phyloP scores from a whole-genome alignment of 2,797 vertebrate genomes.

The Alfaro cultratus region DNA sequence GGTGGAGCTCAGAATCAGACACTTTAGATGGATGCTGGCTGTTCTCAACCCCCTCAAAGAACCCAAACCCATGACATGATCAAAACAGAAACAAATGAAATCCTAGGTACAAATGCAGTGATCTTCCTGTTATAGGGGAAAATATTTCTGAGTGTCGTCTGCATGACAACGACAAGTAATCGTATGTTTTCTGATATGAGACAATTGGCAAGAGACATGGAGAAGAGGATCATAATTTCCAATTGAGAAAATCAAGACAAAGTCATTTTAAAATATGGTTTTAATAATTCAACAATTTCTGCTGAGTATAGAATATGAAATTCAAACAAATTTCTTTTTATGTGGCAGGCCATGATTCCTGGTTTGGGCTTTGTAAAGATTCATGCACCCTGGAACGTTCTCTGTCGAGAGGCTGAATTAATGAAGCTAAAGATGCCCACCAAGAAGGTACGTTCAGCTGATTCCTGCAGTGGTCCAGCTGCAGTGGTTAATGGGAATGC shows the following conservation, averaged over 20 bases:
- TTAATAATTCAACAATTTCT: background rate
- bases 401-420: conserved; percentile 96
- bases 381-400: conserved; percentile 92
- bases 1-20: too few relatives aligned
- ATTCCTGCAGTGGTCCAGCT: background rate
- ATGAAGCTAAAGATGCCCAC: conserved; percentile 98
- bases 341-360: conserved; percentile 86
- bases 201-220: background rate
- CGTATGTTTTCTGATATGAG: background rate
- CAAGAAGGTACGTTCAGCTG: conserved; percentile 84
- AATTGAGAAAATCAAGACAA: background rate
- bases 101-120: background rate
- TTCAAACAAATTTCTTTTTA: background rate
- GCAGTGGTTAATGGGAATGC: background rate
- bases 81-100: too few relatives aligned
- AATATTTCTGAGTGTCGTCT: background rate
- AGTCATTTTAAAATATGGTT: background rate
- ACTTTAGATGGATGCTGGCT: too few relatives aligned
- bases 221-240: background rate
- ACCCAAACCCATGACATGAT: too few relatives aligned
- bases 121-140: background rate
- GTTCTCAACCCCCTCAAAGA: too few relatives aligned
- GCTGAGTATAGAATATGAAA: background rate
- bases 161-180: background rate
- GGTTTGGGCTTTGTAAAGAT: conserved; percentile 96